phyloP scores from a whole-genome alignment of 2,888 invertebrate genomes.

The Nowickia ferox region DNA sequence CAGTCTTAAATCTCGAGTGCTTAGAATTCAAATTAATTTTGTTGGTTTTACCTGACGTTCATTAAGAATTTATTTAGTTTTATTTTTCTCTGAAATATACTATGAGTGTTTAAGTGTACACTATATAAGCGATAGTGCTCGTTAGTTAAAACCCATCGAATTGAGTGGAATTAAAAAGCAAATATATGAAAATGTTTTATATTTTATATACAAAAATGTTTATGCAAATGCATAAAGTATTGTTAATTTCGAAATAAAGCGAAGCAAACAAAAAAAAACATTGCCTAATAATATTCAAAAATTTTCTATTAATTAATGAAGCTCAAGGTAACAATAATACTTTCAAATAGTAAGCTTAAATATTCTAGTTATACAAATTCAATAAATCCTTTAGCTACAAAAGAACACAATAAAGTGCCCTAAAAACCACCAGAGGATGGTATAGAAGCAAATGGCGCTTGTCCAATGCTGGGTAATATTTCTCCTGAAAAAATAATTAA shows the following conservation, averaged over 20 bases:
- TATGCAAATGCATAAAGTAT: background rate
- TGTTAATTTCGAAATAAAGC: background rate
- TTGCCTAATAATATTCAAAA: no score
- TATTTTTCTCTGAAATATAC: background rate
- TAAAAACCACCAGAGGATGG: no score
- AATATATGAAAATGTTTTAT: conserved; percentile 8
- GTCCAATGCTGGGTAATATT: no score
- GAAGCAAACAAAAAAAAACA: no score
- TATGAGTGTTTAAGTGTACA: background rate
- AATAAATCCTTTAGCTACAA: no score
- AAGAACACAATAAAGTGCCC: no score
- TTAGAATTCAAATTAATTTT: conserved; percentile 66
- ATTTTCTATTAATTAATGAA: no score
- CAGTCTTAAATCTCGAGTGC: conserved; percentile 58
- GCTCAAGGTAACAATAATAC: no score
- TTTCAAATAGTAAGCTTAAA: no score
- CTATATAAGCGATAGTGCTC: conserved; percentile 27
- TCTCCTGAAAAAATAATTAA: no score
- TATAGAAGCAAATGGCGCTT: no score
- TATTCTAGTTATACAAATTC: no score
- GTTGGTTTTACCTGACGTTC: conserved; percentile 51
- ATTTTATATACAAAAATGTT: background rate
- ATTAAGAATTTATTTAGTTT: conserved; percentile 43
- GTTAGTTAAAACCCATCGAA: conserved; percentile 49
- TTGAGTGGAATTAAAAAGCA: conserved; percentile 33